Evolutionary conservation across 2,797 vertebrate species (phyloP).

Genomic region (Choloepus didactylus): DNA sequence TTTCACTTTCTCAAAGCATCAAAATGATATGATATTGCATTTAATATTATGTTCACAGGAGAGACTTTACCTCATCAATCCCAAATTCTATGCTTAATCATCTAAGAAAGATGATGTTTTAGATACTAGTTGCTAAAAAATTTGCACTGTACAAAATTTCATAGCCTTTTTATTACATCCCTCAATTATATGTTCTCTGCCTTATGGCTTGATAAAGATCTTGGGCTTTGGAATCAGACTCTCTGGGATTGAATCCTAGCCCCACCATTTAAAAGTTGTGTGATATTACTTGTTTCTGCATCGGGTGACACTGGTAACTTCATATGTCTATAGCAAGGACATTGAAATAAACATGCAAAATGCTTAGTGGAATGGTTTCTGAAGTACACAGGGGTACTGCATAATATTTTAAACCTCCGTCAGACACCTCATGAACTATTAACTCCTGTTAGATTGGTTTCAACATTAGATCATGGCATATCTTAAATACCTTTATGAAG

Average conservation of each 20-base stretch:
- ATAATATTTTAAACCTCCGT: background rate
- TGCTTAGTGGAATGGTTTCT: background rate
- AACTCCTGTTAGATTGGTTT: background rate
- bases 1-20: slow-evolving; percentile 75
- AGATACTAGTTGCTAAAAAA: background rate
- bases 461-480: background rate
- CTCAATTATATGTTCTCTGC: background rate
- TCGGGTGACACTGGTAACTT: background rate
- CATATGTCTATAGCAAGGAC: background rate
- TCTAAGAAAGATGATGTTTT: background rate
- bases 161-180: background rate
- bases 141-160: background rate
- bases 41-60: slow-evolving; percentile 54
- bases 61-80: slow-evolving; percentile 47
- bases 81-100: background rate
- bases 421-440: background rate
- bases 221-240: background rate
- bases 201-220: background rate
- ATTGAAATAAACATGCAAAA: background rate
- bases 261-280: background rate
- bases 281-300: background rate
- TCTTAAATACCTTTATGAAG: background rate
- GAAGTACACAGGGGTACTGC: background rate
- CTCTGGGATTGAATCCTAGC: background rate
- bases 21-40: slow-evolving; percentile 57